These are phyloP conservation scores for Rhinoderma darwinii DNA, from an alignment of 2,113 vertebrate species.

Conservation along the genomic window DNA sequence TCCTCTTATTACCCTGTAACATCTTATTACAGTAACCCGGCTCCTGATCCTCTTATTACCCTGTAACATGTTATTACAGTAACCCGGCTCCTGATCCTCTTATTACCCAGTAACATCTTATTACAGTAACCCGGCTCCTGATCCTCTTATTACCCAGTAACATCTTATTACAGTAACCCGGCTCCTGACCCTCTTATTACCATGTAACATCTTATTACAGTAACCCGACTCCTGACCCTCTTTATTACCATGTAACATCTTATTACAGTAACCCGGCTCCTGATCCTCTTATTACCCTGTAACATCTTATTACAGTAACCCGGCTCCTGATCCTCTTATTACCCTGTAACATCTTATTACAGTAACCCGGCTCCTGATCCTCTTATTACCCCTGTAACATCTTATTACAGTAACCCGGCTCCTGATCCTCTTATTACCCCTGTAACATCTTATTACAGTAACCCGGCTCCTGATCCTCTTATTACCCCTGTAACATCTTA, in stretches of 20 bases:
- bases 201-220: conserved; percentile 2
- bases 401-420: too few relatives aligned
- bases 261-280: background rate
- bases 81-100: background rate
- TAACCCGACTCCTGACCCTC: background rate
- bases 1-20: conserved; percentile 8
- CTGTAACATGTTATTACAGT: conserved; percentile 8
- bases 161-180: too few relatives aligned
- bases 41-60: conserved; percentile 6
- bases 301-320: background rate
- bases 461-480: background rate
- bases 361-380: conserved; percentile 13
- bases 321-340: background rate
- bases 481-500: conserved; percentile 3
- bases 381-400: conserved; percentile 23
- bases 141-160: conserved; percentile 17
- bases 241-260: conserved; percentile 8
- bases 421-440: conserved; percentile 25
- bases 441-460: conserved; percentile 4
- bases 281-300: conserved; percentile 11
- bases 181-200: conserved; percentile 20
- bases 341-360: background rate
- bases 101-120: background rate
- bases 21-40: background rate
- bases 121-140: conserved; percentile 14